Evolutionary conservation across 1,140 invertebrate species (phyloP).

Genomic region (Planococcus citri): DNA sequence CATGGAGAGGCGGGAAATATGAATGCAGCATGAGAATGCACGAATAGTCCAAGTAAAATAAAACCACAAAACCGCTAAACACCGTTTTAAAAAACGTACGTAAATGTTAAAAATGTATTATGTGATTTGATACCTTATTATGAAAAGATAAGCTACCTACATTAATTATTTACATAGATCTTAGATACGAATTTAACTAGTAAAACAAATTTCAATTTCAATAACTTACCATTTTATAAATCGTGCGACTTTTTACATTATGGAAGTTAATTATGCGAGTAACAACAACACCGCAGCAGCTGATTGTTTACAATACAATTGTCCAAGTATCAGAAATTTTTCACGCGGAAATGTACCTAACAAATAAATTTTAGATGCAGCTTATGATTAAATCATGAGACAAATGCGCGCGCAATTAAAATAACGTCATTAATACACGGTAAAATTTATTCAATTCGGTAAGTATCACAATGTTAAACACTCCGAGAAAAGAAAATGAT

Average conservation of each 20-base stretch:
- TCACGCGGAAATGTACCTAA: neutral
- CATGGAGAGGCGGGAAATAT: conserved; percentile 12
- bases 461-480: neutral
- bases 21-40: neutral
- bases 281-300: neutral
- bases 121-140: too few species aligned
- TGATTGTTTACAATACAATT: neutral
- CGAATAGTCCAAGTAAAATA: neutral
- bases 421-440: neutral
- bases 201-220: neutral
- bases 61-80: neutral
- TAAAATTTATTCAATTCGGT: neutral
- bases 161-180: too few species aligned
- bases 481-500: neutral
- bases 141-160: too few species aligned
- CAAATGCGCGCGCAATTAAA: neutral
- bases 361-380: neutral
- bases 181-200: too few species aligned
- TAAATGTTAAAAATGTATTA: too few species aligned
- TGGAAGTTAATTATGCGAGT: neutral
- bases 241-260: neutral
- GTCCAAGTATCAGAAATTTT: neutral
- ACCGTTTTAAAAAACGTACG: neutral
- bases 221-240: neutral
- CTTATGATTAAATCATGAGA: neutral